A percentile compares a stretch with the other conserved stretches of the same genome.
Evolutionary conservation across 2,113 vertebrate genomes (phyloP).

Genomic region (Datnioides undecimradiatus): DNA sequence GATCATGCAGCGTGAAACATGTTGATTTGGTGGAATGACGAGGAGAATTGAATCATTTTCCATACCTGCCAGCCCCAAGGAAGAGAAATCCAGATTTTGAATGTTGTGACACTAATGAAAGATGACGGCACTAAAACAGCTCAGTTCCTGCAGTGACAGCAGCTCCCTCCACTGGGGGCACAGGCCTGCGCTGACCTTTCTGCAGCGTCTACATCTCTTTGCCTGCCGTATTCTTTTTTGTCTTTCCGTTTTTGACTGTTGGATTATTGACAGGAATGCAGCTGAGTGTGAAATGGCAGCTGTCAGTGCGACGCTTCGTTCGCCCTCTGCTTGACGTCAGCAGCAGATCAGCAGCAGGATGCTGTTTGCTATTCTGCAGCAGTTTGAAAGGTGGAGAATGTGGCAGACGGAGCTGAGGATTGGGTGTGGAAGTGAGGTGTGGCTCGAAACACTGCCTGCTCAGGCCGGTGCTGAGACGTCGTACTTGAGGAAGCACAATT

Average conservation of each 20-base stretch:
- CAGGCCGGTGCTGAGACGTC: neutral
- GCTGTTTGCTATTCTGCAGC: slow-evolving; percentile 5
- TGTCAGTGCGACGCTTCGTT: neutral
- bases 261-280: slow-evolving; percentile 8
- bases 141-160: neutral
- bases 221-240: neutral
- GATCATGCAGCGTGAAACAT: neutral
- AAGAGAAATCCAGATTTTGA: neutral
- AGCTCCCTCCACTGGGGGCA: neutral
- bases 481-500: neutral
- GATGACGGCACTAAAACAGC: neutral
- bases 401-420: neutral
- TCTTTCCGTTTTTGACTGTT: neutral
- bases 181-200: neutral
- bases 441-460: neutral
- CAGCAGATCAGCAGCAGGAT: neutral
- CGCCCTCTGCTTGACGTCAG: neutral
- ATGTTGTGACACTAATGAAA: neutral
- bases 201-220: neutral
- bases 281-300: slow-evolving; percentile 15
- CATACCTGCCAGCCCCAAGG: too few species aligned
- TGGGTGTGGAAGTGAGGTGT: neutral
- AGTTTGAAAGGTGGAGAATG: neutral
- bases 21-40: too few species aligned
- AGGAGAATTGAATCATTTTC: too few species aligned